Evolutionary conservation across 2,113 vertebrate species (phyloP).

Genomic region (Cygnus atratus): DNA sequence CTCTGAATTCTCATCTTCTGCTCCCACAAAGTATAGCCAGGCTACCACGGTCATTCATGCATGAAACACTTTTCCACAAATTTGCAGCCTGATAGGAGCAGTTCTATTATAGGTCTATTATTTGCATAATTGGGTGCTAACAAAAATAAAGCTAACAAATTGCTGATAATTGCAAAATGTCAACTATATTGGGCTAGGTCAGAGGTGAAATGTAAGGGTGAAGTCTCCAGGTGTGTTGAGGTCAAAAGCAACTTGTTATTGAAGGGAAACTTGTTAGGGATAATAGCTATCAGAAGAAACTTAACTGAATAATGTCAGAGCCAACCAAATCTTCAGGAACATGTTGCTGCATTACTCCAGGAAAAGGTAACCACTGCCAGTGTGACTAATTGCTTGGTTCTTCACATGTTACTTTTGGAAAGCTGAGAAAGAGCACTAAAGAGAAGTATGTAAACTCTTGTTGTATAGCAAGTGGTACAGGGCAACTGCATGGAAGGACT

Average conservation of each 20-base stretch:
- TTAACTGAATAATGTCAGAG: neutral
- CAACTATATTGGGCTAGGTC: constrained; percentile 74
- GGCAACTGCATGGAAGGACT: neutral
- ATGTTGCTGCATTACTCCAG: neutral
- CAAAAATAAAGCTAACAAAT: constrained; percentile 88
- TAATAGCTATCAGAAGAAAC: constrained; percentile 51
- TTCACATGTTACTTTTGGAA: neutral
- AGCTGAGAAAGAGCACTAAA: neutral
- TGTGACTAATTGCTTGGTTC: neutral
- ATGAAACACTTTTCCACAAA: neutral
- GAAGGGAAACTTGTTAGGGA: constrained; percentile 48
- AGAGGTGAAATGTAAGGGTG: constrained; percentile 70
- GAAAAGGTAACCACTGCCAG: neutral
- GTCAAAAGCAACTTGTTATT: constrained; percentile 68
- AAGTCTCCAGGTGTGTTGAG: constrained; percentile 82
- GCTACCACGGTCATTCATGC: neutral
- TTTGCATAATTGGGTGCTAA: constrained; percentile 83
- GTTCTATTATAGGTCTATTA: neutral
- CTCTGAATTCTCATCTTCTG: constrained; percentile 3
- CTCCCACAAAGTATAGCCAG: neutral
- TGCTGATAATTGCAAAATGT: constrained; percentile 85
- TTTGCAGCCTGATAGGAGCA: neutral
- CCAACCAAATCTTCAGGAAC: neutral
- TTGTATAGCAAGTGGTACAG: neutral
- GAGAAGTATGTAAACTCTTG: fast-evolving